Evolutionary conservation across 2,113 vertebrate genomes (phyloP), one percentile per base, ranked within the genome.

Genomic region (Oncorhynchus nerka): DNA sequence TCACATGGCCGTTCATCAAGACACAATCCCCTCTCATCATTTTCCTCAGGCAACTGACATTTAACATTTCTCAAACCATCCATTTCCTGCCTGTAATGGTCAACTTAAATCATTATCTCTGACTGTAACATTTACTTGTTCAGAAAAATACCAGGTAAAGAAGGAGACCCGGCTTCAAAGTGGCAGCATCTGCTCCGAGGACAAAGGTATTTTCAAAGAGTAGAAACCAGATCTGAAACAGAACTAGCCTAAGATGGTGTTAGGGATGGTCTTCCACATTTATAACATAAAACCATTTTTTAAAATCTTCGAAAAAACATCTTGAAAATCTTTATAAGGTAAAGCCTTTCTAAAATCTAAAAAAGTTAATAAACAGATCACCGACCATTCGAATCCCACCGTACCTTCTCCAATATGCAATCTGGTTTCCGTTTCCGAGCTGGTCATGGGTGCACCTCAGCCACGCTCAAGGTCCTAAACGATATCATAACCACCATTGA

Each of bases 1-100:
- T 87, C 85, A 80, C 84, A 90, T 89, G 89, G 84, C 80, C 83
- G 84, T 86, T 91, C 85, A 91, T 87, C 79, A 70, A 66, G 82
- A 24, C 83, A 74, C 81, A 85, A 87, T 88, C 89, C 72, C 68
- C 30, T 76, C 68, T 82, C 80, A 87, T 75, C 85, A 84, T 87
- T 83, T 81, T 78, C 79, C 79, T 75, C 82, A 59, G 75, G n/a
- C 73, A 74, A 70, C 70, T 73, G 66, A 61, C 80, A 80, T 84
- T 85, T 86, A 81, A 85, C 62, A 74, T 87, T 80, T 71, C 70
- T 28, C 51, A 51, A 51, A 51, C 49, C 3, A 1, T 55, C 51
- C 12, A 55, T 55, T 19, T 55, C 51, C 51, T 19, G 16, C 51
- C 51, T 55, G 51, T 55, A 55, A 55, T 55, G 51, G 51, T 5